Percentiles rank a stretch among this genome's conserved stretches.
These are phyloP conservation scores for Siderastrea radians DNA, from an alignment of 92 coral and sea anemone species.

Conservation along the genomic window DNA sequence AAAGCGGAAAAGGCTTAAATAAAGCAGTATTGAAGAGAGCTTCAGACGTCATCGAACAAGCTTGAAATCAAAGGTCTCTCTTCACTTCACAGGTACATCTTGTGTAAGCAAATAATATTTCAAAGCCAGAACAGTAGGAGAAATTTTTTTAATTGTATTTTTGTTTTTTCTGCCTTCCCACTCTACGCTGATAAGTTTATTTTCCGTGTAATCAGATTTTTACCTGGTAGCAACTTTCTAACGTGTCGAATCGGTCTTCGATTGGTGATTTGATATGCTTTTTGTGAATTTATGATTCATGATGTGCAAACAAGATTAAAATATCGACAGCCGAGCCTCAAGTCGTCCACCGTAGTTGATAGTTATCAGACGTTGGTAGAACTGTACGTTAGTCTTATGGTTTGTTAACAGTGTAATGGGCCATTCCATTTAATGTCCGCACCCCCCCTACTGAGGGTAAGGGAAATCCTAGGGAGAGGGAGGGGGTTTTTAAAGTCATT, in stretches of 20 bases:
- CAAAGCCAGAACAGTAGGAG: background rate
- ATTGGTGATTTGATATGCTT: background rate
- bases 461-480: too few species aligned
- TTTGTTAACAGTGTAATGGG: too few species aligned
- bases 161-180: background rate
- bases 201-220: background rate
- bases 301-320: background rate
- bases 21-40: slow-evolving; percentile 92
- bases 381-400: too few species aligned
- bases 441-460: too few species aligned
- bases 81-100: slow-evolving; percentile 24
- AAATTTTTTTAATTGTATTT: background rate
- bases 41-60: slow-evolving; percentile 83
- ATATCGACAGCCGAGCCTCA: background rate
- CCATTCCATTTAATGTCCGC: too few species aligned
- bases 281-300: slow-evolving; percentile 5
- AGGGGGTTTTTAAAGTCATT: too few species aligned
- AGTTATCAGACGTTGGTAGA: background rate
- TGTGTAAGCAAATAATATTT: background rate
- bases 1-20: slow-evolving; percentile 88
- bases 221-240: background rate
- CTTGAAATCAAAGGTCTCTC: slow-evolving; percentile 18
- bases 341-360: background rate
- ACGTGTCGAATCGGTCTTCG: background rate
- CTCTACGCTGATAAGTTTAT: background rate